phyloP scores from a whole-genome alignment of 2,797 vertebrate genomes.

The Fringilla coelebs region DNA sequence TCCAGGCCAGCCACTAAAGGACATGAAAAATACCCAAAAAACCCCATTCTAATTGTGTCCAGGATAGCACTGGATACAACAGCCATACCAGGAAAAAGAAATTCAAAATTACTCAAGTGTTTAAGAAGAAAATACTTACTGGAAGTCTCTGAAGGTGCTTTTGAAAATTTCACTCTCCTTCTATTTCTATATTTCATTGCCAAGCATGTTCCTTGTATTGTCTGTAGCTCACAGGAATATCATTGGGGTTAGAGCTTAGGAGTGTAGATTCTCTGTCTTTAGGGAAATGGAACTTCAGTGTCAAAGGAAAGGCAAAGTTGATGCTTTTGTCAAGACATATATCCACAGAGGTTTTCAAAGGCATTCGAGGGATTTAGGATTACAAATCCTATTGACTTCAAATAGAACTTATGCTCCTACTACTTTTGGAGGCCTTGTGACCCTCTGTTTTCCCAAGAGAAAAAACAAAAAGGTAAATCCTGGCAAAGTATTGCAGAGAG shows the following conservation, averaged over 20 bases:
- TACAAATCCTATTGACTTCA: slow-evolving; percentile 42
- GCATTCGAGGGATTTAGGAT: slow-evolving; percentile 23
- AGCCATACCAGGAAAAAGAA: not conserved
- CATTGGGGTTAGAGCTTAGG: not conserved
- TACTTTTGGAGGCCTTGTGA: not conserved
- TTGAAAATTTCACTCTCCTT: not conserved
- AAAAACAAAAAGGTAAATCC: slow-evolving; percentile 13
- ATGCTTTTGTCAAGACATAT: not conserved
- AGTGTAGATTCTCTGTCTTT: not conserved
- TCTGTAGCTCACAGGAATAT: not conserved
- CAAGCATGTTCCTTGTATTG: not conserved
- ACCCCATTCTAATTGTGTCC: not conserved
- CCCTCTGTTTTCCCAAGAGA: not conserved
- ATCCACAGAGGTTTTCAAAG: not conserved
- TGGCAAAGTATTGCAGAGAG: not conserved
- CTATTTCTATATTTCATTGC: not conserved
- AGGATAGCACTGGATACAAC: not conserved
- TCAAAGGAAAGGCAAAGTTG: not conserved
- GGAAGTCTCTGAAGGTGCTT: not conserved
- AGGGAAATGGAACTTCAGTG: not conserved
- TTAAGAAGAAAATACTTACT: not conserved
- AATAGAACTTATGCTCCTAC: not conserved
- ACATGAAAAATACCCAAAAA: not conserved
- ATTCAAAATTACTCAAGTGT: not conserved
- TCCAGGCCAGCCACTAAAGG: not conserved